Evolutionary conservation across 1,140 invertebrate genomes (phyloP).

Genomic region (Neodiprion virginianus): DNA sequence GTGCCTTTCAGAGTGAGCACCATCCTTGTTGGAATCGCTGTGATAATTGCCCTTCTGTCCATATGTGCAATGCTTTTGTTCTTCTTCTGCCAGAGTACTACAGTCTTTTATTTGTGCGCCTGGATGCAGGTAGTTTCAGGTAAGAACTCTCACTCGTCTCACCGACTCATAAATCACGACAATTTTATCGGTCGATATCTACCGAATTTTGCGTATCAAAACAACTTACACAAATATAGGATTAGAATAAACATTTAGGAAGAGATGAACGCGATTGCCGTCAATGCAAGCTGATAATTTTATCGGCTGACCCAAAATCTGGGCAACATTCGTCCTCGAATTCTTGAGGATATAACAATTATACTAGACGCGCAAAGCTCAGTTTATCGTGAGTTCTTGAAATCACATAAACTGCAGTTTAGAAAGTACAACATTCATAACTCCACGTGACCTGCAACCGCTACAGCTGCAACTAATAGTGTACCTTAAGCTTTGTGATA

Average conservation of each 20-base stretch:
- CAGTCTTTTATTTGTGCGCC: conserved; percentile 91
- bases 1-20: conserved; percentile 84
- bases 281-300: too few relatives aligned
- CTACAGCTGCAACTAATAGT: neutral
- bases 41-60: conserved; percentile 82
- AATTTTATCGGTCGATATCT: too few relatives aligned
- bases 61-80: conserved; percentile 91
- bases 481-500: neutral
- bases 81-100: conserved; percentile 93
- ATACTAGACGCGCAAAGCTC: too few relatives aligned
- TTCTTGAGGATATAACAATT: too few relatives aligned
- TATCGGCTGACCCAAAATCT: too few relatives aligned
- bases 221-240: too few relatives aligned
- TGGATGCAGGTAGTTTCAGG: conserved; percentile 94
- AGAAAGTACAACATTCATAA: neutral
- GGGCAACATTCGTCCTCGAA: too few relatives aligned
- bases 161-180: too few relatives aligned
- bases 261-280: too few relatives aligned
- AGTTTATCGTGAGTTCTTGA: too few relatives aligned
- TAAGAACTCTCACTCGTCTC: conserved; percentile 59
- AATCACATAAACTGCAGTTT: neutral
- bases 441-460: neutral
- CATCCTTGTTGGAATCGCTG: conserved; percentile 86
- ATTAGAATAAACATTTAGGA: too few relatives aligned
- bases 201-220: too few relatives aligned